Base-by-base conservation (phyloP, 2,888 invertebrate species). In the Diadegma fenestrale region DNA sequence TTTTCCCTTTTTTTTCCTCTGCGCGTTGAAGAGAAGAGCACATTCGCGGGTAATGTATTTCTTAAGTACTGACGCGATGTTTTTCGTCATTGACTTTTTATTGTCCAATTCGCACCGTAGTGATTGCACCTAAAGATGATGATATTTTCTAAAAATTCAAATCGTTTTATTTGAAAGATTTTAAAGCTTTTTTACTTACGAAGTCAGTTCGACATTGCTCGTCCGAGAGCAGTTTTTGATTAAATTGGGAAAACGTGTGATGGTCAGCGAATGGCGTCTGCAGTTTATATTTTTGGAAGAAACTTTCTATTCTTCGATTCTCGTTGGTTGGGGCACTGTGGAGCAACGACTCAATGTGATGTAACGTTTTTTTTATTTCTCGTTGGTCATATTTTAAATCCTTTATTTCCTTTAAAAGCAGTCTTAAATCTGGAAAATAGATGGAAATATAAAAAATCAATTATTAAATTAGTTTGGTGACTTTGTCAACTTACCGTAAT, bases 11-110 rank as follows among this genome's bases (percentile, higher is more conserved):
- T 64, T 68, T 37, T 72, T 26, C 64, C 63, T 17, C 37, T 80
- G 80, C n/a, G 80, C 64, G 41, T 72, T 80, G 64, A 72, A 80
- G 37, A 41, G 58, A n/a, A 80, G 14, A 17, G 72, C 80, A 2
- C 72, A 48, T 2, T 80, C 72, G 14, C 54, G 79, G 17, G 64
- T 41, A 19, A 72, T 22, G 43, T 64, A 72, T 19, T 63, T 71
- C n/a, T 64, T 71, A 0, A 80, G 17, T 10, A 64, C 51, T 2
- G 63, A 51, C 1, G 41, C 64, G 8, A 72, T 41, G 37, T 80
- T 80, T 43, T 80, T 80, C 0, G 80, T 71, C 8, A 80, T 0
- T 14, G 72, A 69, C 37, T 22, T 10, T 7, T 72, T 72, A 7
- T 72, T 37, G 22, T 72, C 54, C 4, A 72, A 72, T 7, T 22